Conservation (phyloP, 2,888 invertebrate species). For the Meandrusa payeni region DNA sequence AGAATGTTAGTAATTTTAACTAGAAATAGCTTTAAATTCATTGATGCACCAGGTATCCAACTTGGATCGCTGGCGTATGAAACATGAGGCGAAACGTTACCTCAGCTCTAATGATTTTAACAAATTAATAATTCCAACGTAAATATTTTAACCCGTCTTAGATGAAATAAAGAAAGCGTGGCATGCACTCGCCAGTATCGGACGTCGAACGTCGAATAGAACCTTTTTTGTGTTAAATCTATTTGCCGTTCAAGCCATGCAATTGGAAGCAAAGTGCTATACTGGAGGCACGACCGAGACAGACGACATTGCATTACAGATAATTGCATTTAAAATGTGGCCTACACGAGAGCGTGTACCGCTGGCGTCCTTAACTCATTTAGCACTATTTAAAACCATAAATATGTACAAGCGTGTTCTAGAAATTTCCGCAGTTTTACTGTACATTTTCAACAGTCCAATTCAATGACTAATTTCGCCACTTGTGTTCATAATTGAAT, state of each 20-base stretch:
- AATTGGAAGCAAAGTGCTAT: conserved; percentile 30
- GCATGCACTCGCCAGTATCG: conserved; percentile 6
- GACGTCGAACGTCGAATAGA: conserved; percentile 3
- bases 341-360: conserved; percentile 34
- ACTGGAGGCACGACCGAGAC: conserved; percentile 33
- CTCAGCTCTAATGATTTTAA: too few species aligned
- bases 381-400: conserved; percentile 51
- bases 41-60: too few species aligned
- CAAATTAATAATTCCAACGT: too few species aligned
- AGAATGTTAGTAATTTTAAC: too few species aligned
- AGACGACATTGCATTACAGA: conserved; percentile 51
- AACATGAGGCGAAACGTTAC: too few species aligned
- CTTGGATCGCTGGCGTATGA: too few species aligned
- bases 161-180: neutral
- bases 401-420: conserved; percentile 31
- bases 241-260: conserved; percentile 28
- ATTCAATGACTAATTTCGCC: conserved; percentile 8
- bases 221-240: conserved; percentile 26
- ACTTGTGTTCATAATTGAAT: conserved; percentile 2
- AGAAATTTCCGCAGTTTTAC: neutral
- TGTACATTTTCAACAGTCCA: neutral
- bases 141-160: too few species aligned
- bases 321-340: conserved; percentile 59
- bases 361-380: conserved; percentile 53
- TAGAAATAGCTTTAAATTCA: too few species aligned